phyloP scores from a whole-genome alignment of 1,140 invertebrate species.

The Orchestia grillus region DNA sequence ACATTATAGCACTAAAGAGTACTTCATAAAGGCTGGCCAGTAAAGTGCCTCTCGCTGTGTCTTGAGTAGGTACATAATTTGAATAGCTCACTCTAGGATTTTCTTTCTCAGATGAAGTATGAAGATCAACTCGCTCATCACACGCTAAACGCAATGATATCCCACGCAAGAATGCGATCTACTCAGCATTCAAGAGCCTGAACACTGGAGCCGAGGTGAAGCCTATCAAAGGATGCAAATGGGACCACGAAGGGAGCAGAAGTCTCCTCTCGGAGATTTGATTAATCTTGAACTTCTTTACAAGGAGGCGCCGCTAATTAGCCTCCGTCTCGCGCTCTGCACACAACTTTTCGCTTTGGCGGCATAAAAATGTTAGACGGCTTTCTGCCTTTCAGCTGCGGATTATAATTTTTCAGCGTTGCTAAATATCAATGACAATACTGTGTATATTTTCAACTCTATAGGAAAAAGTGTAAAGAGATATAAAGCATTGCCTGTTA shows the following conservation, averaged over 20 bases:
- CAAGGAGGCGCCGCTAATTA: background rate
- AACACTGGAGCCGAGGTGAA: background rate
- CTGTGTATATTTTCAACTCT: background rate
- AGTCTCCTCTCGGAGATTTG: background rate
- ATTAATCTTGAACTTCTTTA: constrained; percentile 1
- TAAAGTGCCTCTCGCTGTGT: background rate
- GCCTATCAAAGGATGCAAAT: background rate
- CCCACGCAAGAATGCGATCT: background rate
- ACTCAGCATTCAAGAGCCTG: background rate
- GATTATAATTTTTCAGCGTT: background rate
- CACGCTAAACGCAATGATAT: too few relatives aligned
- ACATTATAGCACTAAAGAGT: background rate
- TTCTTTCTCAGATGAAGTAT: background rate
- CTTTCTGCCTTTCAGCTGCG: background rate
- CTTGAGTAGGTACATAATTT: background rate
- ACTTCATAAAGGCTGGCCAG: background rate
- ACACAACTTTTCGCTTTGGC: background rate
- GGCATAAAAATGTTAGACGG: background rate
- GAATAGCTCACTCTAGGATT: background rate
- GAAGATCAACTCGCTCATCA: background rate
- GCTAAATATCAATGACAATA: background rate
- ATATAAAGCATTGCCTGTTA: too few relatives aligned
- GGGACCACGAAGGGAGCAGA: background rate
- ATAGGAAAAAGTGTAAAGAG: background rate
- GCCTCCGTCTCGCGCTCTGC: background rate